Conservation (phyloP, 2,113 vertebrate genomes). For the Chunga burmeisteri region DNA sequence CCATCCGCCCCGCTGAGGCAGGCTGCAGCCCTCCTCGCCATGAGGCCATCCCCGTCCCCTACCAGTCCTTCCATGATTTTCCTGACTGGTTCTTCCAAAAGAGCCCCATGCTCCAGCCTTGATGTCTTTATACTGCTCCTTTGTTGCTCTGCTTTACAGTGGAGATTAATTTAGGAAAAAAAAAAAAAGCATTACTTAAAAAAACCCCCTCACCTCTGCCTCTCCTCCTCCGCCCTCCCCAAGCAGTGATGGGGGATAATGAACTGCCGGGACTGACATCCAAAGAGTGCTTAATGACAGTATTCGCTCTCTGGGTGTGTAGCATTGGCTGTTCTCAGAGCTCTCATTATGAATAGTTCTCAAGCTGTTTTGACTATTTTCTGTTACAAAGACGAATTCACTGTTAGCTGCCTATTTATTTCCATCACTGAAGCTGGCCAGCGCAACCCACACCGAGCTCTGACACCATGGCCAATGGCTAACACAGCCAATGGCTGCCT, state of each 20-base stretch:
- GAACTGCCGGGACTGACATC: conserved; percentile 69
- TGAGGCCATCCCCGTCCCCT: neutral
- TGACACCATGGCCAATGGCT: neutral
- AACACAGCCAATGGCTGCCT: accelerated
- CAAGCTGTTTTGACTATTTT: conserved; percentile 79
- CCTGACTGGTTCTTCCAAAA: neutral
- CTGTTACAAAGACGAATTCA: conserved; percentile 67
- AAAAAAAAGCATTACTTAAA: conserved; percentile 3
- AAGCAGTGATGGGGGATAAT: conserved; percentile 47
- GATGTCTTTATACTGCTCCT: neutral
- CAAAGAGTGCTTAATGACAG: conserved; percentile 72
- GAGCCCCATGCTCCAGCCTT: neutral
- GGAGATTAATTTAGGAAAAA: conserved; percentile 57
- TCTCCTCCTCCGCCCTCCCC: neutral
- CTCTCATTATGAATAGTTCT: conserved; percentile 69
- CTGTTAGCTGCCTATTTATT: conserved; percentile 72
- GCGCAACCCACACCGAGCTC: neutral
- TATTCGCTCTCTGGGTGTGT: conserved; percentile 47
- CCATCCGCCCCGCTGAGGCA: neutral
- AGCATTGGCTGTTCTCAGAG: conserved; percentile 57
- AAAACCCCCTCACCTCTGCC: neutral
- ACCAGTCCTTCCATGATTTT: accelerated
- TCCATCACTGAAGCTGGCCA: conserved; percentile 51
- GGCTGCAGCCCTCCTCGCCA: neutral
- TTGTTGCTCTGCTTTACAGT: conserved; percentile 21